Evolutionary conservation across 2,113 vertebrate species (phyloP), one percentile per base, ranked within the genome.

Genomic region (Salvelinus sp.): DNA sequence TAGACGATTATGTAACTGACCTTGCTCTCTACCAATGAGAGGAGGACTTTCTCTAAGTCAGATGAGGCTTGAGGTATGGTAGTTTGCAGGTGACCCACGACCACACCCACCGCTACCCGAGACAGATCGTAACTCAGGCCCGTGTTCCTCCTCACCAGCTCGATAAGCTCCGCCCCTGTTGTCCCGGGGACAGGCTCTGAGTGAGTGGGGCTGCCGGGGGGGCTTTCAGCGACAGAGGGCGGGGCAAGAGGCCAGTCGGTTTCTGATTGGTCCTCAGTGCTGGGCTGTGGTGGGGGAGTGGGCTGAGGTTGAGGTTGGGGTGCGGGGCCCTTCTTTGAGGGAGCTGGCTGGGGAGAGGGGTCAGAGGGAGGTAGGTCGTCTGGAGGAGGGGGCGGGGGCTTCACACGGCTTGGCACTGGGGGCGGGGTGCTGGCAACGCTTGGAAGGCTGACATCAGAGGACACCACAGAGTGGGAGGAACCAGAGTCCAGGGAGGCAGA

Each of bases 111-210:
- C 13, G 97, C 98, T 18, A 98, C 96, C 0, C 98, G 94, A 0
- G 97, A 99, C 73, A 99, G 91, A 86, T 98, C 96, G 0, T 98
- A 97, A 90, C 96, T 99, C 78, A 99, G 89, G 77, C 93, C 90
- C 0, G 98, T 99, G 93, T 98, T 99, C 86, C 95, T 96, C 82
- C 98, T 95, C 13, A 99, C 96, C 65, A 99, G 92, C 90, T 99
- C 98, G 0, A 98, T 97, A 88, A 99, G 92, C 74, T 99, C 98
- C 0, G 95, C 95, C 65, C 98, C 96, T 0, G 95, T 97, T 0
- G 95, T 96, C 89, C 91, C 90, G 67, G 97, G 94, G 83, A 99
- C 93, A 0, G 89, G 78, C 0, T 78, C 86, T 2, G 79, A 30
- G 23, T 68, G 14, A 1, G 85, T 48, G 30, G 89, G 90, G 84